Base-by-base conservation (phyloP, 2,113 vertebrate genomes). In the Azemiops feae region DNA sequence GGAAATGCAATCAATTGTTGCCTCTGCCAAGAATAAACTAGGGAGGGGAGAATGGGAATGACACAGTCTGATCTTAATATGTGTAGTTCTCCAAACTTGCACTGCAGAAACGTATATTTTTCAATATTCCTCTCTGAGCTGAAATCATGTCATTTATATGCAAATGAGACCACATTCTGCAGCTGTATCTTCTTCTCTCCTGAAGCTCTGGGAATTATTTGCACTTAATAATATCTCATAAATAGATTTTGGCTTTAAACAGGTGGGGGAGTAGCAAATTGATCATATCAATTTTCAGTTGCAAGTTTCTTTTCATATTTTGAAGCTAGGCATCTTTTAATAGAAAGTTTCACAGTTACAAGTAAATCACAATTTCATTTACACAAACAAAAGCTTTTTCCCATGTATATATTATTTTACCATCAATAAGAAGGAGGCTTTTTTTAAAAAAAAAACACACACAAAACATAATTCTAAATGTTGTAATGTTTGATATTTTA, bases 71-170 rank as follows among this genome's bases (percentile, higher is more conserved):
- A 97, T 96, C 96, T 97, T 97, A 97, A 95, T 96, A 96, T 93
- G 95, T 96, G 96, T 92, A 96, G 97, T 93, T 97, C 96, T 96
- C 95, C 96, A 97, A 94, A 95, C 96, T 97, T 97, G 95, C 95
- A 95, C 88, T 96, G 96, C 94, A 97, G 96, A 97, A 97, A 94
- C 94, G 96, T 25, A 34, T 97, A 97, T 97, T 97, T 98, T 98
- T 97, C 97, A 97, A 97, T 98, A 98, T 97, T 96, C 94, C 96
- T 96, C 97, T 96, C 97, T 97, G 96, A 97, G 97, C 95, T 95
- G 97, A 97, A 98, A 98, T 98, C 95, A 97, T 98, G 97, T 98
- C 85, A 98, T 98, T 98, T 98, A 97, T 97, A 98, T 98, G 98
- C 97, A 98, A 98, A 98, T 98, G 94, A 96, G 95, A 93, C 94